These are phyloP conservation scores for Eugnorisma glareosa DNA, from an alignment of 2,888 invertebrate genomes.

Conservation along the genomic window DNA sequence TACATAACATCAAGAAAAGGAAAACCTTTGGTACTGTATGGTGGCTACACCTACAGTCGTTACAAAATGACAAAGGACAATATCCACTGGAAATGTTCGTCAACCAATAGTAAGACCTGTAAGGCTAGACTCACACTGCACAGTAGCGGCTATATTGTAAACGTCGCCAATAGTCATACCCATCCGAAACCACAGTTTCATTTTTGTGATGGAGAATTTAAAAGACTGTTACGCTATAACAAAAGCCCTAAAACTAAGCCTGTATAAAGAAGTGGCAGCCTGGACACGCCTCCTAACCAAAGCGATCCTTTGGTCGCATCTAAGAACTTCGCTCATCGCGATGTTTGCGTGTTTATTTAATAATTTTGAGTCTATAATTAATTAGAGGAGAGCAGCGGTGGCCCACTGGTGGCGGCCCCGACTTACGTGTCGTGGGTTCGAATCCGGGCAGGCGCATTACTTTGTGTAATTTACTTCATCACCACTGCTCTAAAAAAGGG, in stretches of 20 bases:
- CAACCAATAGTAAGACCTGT: conserved; percentile 10
- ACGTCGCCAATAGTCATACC: not conserved
- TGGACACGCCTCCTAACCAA: not conserved
- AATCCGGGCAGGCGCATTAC: no score
- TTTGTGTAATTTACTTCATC: no score
- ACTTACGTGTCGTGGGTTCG: no score
- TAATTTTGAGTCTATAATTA: no score
- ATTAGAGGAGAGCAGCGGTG: no score
- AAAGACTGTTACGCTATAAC: not conserved
- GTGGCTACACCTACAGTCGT: conserved; percentile 4
- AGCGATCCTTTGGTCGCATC: no score
- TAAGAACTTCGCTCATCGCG: no score
- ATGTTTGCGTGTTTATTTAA: no score
- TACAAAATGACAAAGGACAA: not conserved
- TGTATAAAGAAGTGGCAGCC: not conserved
- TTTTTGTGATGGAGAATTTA: not conserved
- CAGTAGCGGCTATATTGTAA: not conserved
- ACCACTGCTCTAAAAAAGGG: no score
- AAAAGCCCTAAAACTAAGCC: not conserved
- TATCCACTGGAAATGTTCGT: conserved; percentile 34
- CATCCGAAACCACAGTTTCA: conserved; percentile 15
- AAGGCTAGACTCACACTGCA: conserved; percentile 17
- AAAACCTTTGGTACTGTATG: not conserved
- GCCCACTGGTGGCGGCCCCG: no score
- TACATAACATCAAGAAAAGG: conserved; percentile 36